These are phyloP conservation scores for Sicus ferrugineus DNA, from an alignment of 2,888 invertebrate genomes.

Conservation along the genomic window DNA sequence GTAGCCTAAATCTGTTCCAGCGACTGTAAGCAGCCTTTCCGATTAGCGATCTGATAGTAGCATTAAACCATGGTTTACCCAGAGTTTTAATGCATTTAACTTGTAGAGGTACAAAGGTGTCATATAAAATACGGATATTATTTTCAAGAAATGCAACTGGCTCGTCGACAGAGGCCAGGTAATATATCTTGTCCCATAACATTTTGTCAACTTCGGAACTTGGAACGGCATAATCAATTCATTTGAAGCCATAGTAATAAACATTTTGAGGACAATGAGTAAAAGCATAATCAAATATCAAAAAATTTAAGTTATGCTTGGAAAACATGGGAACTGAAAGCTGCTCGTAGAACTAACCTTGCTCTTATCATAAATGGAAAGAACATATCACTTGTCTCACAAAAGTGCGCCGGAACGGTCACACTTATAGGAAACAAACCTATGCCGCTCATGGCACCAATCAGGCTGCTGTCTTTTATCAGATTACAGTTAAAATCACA, in stretches of 20 bases:
- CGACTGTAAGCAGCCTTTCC: neutral
- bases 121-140: neutral
- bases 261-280: neutral
- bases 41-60: neutral
- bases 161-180: neutral
- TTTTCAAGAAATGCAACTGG: neutral
- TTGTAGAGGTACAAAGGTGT: neutral
- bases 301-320: neutral
- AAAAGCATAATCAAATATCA: neutral
- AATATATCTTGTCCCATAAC: neutral
- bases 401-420: neutral
- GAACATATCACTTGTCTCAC: neutral
- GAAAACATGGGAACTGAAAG: neutral
- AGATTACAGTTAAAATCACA: conserved; percentile 7
- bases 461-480: neutral
- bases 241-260: neutral
- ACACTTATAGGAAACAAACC: conserved; percentile 1
- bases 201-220: neutral
- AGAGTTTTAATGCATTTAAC: neutral
- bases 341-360: conserved; percentile 1
- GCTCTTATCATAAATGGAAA: neutral
- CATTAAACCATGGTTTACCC: neutral
- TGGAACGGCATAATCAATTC: neutral
- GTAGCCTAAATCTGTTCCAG: neutral
- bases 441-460: neutral